phyloP scores from a whole-genome alignment of 2,797 vertebrate species.

The Centropyge bicolor region DNA sequence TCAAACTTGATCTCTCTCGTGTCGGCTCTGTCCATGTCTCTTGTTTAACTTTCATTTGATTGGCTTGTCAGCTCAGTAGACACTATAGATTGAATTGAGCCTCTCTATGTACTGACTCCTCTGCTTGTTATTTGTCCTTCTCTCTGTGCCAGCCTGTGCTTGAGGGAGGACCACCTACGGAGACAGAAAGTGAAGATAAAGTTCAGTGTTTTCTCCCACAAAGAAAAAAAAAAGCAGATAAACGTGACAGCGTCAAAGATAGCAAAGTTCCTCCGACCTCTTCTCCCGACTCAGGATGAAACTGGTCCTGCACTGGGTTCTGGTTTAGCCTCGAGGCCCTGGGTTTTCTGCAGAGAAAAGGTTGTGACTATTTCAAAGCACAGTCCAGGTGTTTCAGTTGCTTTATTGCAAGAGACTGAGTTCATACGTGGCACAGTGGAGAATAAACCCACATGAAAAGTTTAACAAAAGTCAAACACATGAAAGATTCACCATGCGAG shows the following conservation, averaged over 20 bases:
- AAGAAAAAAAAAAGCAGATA: neutral
- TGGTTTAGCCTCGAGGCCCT: neutral
- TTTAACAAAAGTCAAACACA: neutral
- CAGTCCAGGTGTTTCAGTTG: neutral
- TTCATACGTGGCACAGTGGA: neutral
- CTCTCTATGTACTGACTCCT: slow-evolving; percentile 3
- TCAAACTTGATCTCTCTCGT: neutral
- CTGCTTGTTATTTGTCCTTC: neutral
- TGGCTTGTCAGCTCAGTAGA: neutral
- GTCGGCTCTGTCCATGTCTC: neutral
- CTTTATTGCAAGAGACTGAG: neutral
- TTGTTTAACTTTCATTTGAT: neutral
- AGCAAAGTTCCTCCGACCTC: neutral
- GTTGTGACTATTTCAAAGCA: neutral
- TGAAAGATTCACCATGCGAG: neutral
- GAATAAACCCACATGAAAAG: neutral
- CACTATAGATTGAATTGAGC: neutral
- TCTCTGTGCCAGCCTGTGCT: neutral
- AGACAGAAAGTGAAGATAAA: neutral
- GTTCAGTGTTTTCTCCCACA: neutral
- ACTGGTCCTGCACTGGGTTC: neutral
- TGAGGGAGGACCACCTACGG: neutral
- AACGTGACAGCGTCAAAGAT: neutral
- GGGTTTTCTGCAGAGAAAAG: neutral
- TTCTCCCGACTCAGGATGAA: neutral